Evolutionary conservation across 2,797 vertebrate species (phyloP).

Genomic region (Rachycentron canadum): DNA sequence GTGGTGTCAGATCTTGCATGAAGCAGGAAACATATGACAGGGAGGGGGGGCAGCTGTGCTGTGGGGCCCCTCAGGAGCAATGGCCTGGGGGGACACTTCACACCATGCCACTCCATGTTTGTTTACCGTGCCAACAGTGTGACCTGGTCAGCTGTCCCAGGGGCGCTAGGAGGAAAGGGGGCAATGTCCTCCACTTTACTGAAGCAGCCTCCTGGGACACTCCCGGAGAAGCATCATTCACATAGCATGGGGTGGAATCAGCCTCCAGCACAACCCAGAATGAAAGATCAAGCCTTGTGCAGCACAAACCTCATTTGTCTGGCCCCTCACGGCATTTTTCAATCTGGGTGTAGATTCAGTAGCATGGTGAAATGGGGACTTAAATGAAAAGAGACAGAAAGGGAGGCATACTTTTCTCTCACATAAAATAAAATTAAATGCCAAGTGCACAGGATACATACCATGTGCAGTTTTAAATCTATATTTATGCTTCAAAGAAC

Average conservation of each 20-base stretch:
- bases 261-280: conserved; percentile 67
- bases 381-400: conserved; percentile 69
- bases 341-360: conserved; percentile 67
- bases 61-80: conserved; percentile 37
- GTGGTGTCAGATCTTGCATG: conserved; percentile 43
- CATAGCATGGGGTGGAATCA: conserved; percentile 66
- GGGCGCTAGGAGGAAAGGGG: conserved; percentile 34
- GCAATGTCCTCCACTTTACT: conserved; percentile 63
- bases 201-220: conserved; percentile 64
- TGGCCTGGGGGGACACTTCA: conserved; percentile 71
- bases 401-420: conserved; percentile 36
- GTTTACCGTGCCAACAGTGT: conserved; percentile 75
- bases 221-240: conserved; percentile 69
- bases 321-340: conserved; percentile 71
- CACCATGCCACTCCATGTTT: conserved; percentile 75
- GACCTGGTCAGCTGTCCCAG: conserved; percentile 73
- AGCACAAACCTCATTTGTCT: conserved; percentile 72
- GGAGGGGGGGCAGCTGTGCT: conserved; percentile 53
- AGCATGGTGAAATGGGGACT: conserved; percentile 57
- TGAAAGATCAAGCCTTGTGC: conserved; percentile 72
- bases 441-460: conserved; percentile 46
- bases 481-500: conserved; percentile 65
- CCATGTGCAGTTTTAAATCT: conserved; percentile 57
- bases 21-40: conserved; percentile 36
- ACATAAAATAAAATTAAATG: conserved; percentile 36